A percentile compares a stretch with the other conserved stretches of the same genome.
phyloP scores from a whole-genome alignment of 1,140 invertebrate species.

The Bombus polaris region DNA sequence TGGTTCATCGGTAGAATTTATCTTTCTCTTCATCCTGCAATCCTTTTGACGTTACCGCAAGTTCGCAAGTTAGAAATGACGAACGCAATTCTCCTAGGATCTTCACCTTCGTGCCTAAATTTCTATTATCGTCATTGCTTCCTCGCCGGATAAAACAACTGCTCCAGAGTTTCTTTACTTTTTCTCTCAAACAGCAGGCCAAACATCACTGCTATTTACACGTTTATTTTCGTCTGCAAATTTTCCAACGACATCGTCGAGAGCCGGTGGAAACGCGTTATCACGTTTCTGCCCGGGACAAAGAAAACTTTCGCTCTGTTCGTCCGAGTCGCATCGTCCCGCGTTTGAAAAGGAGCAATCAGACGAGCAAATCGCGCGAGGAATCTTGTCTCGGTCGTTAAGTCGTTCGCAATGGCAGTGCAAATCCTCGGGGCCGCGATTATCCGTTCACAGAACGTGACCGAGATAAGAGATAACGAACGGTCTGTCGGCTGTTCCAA shows the following conservation, averaged over 20 bases:
- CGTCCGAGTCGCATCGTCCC: background rate
- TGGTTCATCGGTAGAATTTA: too few species aligned
- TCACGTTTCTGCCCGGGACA: background rate
- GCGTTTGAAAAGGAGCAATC: background rate
- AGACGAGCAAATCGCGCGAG: background rate
- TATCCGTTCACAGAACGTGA: constrained; percentile 8
- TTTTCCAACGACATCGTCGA: background rate
- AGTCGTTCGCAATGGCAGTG: background rate
- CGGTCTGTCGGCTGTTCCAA: background rate
- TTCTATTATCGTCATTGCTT: too few species aligned
- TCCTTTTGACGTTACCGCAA: too few species aligned
- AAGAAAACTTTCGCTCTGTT: background rate
- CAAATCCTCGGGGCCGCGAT: background rate
- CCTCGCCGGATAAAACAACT: too few species aligned
- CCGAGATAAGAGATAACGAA: constrained; percentile 48
- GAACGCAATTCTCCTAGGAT: too few species aligned
- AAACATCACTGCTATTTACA: background rate
- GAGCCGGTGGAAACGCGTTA: background rate
- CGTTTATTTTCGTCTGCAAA: background rate
- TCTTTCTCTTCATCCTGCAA: too few species aligned
- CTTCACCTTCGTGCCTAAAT: too few species aligned
- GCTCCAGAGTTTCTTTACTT: too few species aligned
- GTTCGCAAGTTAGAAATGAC: too few species aligned
- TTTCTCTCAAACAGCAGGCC: too few species aligned
- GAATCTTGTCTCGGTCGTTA: constrained; percentile 8